Evolutionary conservation across 2,888 invertebrate genomes (phyloP).

Genomic region (Hirudinaria manillensis): DNA sequence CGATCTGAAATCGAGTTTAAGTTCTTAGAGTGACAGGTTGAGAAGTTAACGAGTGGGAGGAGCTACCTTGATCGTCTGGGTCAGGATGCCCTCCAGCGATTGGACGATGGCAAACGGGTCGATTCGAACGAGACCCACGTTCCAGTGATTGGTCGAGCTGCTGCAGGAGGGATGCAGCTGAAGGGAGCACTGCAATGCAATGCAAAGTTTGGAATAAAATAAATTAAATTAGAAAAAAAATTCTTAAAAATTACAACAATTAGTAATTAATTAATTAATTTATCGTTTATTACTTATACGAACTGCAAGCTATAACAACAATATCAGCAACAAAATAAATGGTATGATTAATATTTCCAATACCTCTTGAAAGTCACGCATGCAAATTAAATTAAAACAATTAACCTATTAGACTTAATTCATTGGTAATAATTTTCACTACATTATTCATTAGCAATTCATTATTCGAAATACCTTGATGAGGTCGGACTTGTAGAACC

Average conservation of each 20-base stretch:
- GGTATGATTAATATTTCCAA: too few species aligned
- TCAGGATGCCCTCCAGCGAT: constrained; percentile 71
- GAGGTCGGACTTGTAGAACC: neutral
- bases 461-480: constrained; percentile 8
- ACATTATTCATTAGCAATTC: neutral
- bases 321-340: too few species aligned
- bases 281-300: too few species aligned
- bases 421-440: too few species aligned
- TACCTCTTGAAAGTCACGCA: too few species aligned
- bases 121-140: constrained; percentile 94
- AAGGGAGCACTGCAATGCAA: constrained; percentile 78
- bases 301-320: too few species aligned
- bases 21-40: neutral
- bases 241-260: neutral
- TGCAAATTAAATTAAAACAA: too few species aligned
- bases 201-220: neutral
- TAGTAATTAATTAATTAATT: too few species aligned
- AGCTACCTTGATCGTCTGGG: constrained; percentile 6
- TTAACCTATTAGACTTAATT: too few species aligned
- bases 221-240: neutral
- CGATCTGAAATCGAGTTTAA: neutral
- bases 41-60: neutral
- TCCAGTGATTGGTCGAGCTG: constrained; percentile 87
- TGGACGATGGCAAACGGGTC: constrained; percentile 95
- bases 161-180: constrained; percentile 91